phyloP scores from a whole-genome alignment of 2,888 invertebrate genomes.

The Dryococelus australis region DNA sequence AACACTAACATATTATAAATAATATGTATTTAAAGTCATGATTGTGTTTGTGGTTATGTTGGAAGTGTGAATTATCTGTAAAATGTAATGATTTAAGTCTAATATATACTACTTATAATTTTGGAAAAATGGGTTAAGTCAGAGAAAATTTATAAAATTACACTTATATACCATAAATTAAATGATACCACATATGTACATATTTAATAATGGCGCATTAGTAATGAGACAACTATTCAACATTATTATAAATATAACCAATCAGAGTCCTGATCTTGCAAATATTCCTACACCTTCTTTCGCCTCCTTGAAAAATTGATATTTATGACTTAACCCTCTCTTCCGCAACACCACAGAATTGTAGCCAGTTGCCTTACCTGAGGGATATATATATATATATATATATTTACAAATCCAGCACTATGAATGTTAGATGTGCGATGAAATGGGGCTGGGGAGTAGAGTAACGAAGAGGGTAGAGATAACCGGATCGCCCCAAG shows the following conservation, averaged over 20 bases:
- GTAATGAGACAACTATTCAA: background rate
- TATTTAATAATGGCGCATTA: background rate
- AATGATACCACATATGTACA: background rate
- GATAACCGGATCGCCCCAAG: no score
- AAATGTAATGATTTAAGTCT: background rate
- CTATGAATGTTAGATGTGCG: no score
- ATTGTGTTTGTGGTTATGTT: background rate
- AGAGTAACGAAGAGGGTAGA: no score
- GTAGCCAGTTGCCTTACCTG: no score
- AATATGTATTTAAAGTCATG: background rate
- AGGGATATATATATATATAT: no score
- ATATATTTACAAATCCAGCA: no score
- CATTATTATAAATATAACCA: background rate
- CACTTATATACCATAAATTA: background rate
- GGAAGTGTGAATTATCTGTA: background rate
- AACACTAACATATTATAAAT: background rate
- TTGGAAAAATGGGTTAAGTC: background rate
- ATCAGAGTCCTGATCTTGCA: background rate
- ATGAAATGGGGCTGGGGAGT: no score
- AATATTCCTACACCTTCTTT: background rate
- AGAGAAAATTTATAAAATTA: background rate
- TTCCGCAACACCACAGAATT: background rate
- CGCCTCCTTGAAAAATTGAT: background rate
- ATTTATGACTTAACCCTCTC: background rate
- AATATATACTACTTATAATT: background rate